phyloP scores from a whole-genome alignment of 2,888 invertebrate genomes.

The Iphiclides podalirius region DNA sequence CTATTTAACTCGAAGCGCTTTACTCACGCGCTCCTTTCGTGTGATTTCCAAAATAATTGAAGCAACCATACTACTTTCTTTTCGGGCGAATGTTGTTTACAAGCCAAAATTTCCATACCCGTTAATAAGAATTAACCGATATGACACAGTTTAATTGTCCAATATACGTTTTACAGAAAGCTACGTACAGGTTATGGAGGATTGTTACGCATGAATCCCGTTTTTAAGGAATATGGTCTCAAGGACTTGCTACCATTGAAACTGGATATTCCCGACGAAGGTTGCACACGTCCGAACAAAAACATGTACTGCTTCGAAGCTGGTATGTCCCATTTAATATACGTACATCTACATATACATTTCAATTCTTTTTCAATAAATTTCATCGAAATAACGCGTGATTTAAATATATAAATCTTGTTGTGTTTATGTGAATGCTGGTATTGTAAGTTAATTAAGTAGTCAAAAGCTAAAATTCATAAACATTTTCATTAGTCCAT shows the following conservation, averaged over 20 bases:
- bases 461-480: no score
- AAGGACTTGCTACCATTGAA: slow-evolving; percentile 93
- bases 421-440: no score
- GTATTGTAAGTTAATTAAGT: no score
- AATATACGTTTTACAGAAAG: slow-evolving; percentile 76
- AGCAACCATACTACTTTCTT: not conserved
- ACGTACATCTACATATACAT: no score
- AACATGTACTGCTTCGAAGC: slow-evolving; percentile 96
- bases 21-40: not conserved
- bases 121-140: no score
- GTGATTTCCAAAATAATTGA: not conserved
- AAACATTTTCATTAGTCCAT: no score
- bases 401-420: no score
- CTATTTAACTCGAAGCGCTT: not conserved
- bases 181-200: slow-evolving; percentile 91
- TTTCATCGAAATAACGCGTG: no score
- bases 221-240: slow-evolving; percentile 91
- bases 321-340: slow-evolving; percentile 72
- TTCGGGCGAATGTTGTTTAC: not conserved
- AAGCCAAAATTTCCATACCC: no score
- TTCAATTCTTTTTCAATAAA: no score
- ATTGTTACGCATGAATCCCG: slow-evolving; percentile 92
- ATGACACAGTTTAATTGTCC: no score
- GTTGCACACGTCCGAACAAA: slow-evolving; percentile 92
- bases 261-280: slow-evolving; percentile 94